Evolutionary conservation across 2,888 invertebrate genomes (phyloP), one percentile per base, ranked within the genome.

Genomic region (Agrochola lychnidis): DNA sequence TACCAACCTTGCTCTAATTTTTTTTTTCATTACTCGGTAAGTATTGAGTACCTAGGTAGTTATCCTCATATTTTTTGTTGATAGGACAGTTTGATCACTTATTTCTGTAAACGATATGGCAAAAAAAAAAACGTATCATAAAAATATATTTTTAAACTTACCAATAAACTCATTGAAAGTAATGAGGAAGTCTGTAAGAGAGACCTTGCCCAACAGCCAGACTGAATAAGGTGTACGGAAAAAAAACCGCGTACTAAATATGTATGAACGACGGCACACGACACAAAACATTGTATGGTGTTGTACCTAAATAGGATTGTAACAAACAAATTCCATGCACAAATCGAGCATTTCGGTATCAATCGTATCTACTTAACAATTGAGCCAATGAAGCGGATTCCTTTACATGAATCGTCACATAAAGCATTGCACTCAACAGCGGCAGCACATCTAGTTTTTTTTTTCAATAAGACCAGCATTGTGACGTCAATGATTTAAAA

Each of bases 391-490:
- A 75, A 70, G 73, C 66, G 61, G 56, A 63, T 75, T 71, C 83
- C 67, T 76, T 71, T 59, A 53, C 71, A 77, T 68, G 36, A 48
- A 64, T 36, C 45, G 62, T 22, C n/a, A 62, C 73, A 66, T 71
- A 72, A 67, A 69, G 66, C 73, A 30, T 70, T 75, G 72, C 67
- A 76, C 56, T 64, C 36, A 70, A 48, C 62, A 40, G n/a, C 45
- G 72, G 74, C 81, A 25, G n/a, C 25, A 59, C 62, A 80, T 85
- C 61, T 67, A 83, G 79, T 81, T 6, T 81, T 81, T 83, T 81
- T 81, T 6, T 81, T 81, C 71, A 73, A 69, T 66, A 62, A 57
- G 51, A 61, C 42, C 66, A 71, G 19, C 56, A 76, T 61, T 48
- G 66, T 70, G 73, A 79, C 74, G 73, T 63, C 72, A 70, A n/a